These are phyloP conservation scores for Irena cyanogastra DNA, from an alignment of 2,113 vertebrate genomes.

Conservation along the genomic window DNA sequence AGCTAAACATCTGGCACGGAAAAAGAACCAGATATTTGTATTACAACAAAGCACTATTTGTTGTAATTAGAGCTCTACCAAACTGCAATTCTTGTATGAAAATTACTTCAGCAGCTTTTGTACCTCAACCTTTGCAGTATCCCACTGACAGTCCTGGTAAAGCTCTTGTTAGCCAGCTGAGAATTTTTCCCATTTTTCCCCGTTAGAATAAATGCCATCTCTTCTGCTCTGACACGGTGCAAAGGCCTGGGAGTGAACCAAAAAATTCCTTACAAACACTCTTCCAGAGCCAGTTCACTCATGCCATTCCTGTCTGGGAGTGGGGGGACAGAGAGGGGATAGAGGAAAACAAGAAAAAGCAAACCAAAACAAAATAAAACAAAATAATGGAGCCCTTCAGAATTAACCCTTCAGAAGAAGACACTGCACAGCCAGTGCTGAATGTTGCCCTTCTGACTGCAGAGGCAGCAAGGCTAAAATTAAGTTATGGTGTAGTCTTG, in stretches of 20 bases:
- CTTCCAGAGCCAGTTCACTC: background rate
- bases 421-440: background rate
- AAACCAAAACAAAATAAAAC: background rate
- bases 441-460: background rate
- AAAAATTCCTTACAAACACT: background rate
- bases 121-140: background rate
- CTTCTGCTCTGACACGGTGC: background rate
- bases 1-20: background rate
- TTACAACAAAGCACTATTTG: background rate
- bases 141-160: background rate
- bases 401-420: background rate
- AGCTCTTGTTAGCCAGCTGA: background rate
- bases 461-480: background rate
- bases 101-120: background rate
- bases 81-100: background rate
- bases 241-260: background rate
- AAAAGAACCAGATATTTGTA: no score
- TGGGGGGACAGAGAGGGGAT: background rate
- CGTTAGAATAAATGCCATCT: background rate
- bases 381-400: background rate
- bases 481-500: background rate
- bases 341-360: background rate
- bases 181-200: slow-evolving; percentile 8
- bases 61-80: background rate
- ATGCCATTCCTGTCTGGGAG: background rate